phyloP scores from a whole-genome alignment of 2,797 vertebrate species.

The Spinus pinus region DNA sequence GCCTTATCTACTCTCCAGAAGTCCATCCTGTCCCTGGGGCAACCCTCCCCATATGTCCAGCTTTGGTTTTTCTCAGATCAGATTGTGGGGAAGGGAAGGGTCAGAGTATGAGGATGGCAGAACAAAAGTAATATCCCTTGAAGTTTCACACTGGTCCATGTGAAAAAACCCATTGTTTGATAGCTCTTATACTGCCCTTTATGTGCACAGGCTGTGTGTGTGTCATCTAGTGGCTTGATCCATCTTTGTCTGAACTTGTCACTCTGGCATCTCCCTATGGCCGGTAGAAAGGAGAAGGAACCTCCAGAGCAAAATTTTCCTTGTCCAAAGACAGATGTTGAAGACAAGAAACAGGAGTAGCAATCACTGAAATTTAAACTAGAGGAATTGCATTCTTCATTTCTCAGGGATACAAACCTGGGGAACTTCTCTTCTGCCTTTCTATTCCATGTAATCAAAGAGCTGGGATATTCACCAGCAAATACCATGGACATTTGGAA shows the following conservation, averaged over 20 bases:
- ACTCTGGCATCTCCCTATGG: background rate
- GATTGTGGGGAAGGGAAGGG: background rate
- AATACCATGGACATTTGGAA: background rate
- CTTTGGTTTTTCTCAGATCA: background rate
- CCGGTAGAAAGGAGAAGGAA: background rate
- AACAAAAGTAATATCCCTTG: background rate
- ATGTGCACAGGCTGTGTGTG: rapidly evolving
- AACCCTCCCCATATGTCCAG: rapidly evolving
- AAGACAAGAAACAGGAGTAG: background rate
- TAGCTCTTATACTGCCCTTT: background rate
- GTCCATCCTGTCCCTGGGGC: background rate
- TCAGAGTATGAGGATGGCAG: background rate
- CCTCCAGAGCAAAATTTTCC: background rate
- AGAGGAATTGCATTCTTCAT: background rate
- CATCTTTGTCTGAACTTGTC: background rate
- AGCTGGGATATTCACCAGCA: background rate
- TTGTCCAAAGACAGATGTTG: background rate
- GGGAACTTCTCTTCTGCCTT: background rate
- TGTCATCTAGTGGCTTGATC: background rate
- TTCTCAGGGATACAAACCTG: background rate
- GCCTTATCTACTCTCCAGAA: background rate
- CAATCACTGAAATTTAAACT: background rate
- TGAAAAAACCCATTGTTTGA: background rate
- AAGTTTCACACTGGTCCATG: background rate
- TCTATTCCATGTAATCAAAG: background rate